Conservation (phyloP, 1,140 invertebrate species). For the Oryctes rhinoceros region DNA sequence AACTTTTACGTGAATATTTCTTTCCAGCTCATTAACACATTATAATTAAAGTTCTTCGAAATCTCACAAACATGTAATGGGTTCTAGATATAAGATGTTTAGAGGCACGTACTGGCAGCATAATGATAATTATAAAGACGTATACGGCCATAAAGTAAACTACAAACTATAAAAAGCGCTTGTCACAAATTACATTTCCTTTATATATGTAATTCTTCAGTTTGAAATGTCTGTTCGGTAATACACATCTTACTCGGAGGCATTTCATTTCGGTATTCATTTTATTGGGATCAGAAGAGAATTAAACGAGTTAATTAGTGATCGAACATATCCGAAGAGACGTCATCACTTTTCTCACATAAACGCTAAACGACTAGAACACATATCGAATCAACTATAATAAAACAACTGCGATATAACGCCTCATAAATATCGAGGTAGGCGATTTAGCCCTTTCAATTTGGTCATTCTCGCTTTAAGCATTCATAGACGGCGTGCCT, state of each 20-base stretch:
- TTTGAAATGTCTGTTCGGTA: background rate
- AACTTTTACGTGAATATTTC: background rate
- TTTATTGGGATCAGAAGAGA: background rate
- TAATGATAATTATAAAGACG: conserved; percentile 15
- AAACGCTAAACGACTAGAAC: conserved; percentile 20
- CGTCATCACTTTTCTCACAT: background rate
- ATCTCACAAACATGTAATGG: background rate
- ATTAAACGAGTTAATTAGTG: too few species aligned
- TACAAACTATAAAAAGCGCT: background rate
- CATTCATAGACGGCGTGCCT: conserved; percentile 14
- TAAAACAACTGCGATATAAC: conserved; percentile 18
- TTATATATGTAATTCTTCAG: background rate
- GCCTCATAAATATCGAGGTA: conserved; percentile 29
- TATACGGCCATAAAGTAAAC: background rate
- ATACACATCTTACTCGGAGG: too few species aligned
- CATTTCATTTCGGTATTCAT: background rate
- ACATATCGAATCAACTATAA: conserved; percentile 5
- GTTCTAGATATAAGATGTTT: conserved; percentile 9
- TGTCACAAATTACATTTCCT: conserved; percentile 5
- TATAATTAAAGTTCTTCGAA: background rate
- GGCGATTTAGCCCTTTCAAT: conserved; percentile 14
- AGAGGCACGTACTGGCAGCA: background rate
- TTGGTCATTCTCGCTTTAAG: conserved; percentile 24
- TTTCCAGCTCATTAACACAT: background rate
- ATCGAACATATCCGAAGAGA: too few species aligned